These are phyloP conservation scores for Monochamus alternatus DNA, from an alignment of 2,888 invertebrate genomes.

Conservation along the genomic window DNA sequence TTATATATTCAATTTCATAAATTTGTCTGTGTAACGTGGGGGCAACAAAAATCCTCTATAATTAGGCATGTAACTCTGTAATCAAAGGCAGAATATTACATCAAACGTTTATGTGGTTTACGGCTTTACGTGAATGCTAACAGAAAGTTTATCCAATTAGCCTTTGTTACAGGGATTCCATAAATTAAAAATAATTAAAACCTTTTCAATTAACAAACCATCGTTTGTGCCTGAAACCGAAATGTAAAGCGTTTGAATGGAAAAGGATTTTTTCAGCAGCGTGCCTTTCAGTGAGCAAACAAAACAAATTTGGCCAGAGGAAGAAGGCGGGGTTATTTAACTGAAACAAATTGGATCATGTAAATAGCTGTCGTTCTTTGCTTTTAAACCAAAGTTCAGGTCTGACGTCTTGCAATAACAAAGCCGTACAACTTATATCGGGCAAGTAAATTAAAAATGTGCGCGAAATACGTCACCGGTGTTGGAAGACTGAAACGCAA, in stretches of 20 bases:
- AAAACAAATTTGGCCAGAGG: constrained; percentile 11
- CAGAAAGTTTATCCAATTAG: constrained; percentile 8
- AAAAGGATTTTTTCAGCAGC: constrained; percentile 2
- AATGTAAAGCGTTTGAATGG: neutral
- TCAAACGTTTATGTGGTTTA: constrained; percentile 4
- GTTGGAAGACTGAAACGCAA: too few species aligned
- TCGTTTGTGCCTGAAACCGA: constrained; percentile 6
- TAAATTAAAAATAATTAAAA: constrained; percentile 13
- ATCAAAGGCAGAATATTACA: constrained; percentile 7
- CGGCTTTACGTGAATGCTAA: neutral
- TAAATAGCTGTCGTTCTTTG: constrained; percentile 2
- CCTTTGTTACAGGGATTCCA: neutral
- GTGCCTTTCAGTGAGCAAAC: neutral
- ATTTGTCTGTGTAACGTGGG: neutral
- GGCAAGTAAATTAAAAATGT: too few species aligned
- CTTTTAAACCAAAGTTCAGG: neutral
- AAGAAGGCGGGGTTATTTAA: constrained; percentile 1
- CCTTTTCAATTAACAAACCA: constrained; percentile 7
- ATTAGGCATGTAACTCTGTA: neutral
- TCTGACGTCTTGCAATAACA: neutral
- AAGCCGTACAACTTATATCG: too few species aligned
- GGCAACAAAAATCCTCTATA: neutral
- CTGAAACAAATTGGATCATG: constrained; percentile 9
- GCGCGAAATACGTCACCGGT: too few species aligned
- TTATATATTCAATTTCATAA: neutral